Evolutionary conservation across 1,140 invertebrate species (phyloP), one percentile per base, ranked within the genome.

Genomic region (Heliconius hewitsoni): DNA sequence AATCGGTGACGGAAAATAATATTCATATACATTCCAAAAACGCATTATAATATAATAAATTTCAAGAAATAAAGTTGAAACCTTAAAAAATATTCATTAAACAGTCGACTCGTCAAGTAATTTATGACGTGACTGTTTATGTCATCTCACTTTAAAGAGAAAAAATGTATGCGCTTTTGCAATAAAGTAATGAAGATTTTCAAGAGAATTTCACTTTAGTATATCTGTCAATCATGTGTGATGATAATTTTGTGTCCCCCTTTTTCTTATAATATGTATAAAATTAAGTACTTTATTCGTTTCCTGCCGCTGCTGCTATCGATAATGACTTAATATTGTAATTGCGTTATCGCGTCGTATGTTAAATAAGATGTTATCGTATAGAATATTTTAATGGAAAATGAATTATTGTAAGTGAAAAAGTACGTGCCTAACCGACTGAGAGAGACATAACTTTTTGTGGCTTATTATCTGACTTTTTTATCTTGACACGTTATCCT

Each of bases 271-370:
- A 57, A 37, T 46, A 46, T 78, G 66, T 70, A 66, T 75, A 77
- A 73, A 75, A 80, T 84, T 84, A 82, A 84, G 72, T 80, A 78
- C 76, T 76, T 77, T 75, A 83, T 85, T 82, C 86, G 84, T 83
- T 79, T 82, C 70, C 82, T 73, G 80, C 84, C 78, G 82, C 81
- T 71, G 70, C 73, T 57, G 70, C 73, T 66, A 80, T 74, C 78
- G 79, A 74, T 85, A 87, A 87, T 87, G 80, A 84, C 85, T 87
- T 85, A 87, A 87, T 87, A 79, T 81, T 76, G 83, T 80, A 82
- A 83, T 84, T 57, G 60, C 79, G 77, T 83, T 79, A 75, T 73
- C 75, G 60, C 11, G 60, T 30, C 60, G 27, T 6, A 66, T 30
- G 60, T 77, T 77, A 77, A 82, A 75, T 81, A 81, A 85, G 81